Evolutionary conservation across 2,113 vertebrate species (phyloP), one percentile per base, ranked within the genome.

Genomic region (Leptobrachium ailaonicum): DNA sequence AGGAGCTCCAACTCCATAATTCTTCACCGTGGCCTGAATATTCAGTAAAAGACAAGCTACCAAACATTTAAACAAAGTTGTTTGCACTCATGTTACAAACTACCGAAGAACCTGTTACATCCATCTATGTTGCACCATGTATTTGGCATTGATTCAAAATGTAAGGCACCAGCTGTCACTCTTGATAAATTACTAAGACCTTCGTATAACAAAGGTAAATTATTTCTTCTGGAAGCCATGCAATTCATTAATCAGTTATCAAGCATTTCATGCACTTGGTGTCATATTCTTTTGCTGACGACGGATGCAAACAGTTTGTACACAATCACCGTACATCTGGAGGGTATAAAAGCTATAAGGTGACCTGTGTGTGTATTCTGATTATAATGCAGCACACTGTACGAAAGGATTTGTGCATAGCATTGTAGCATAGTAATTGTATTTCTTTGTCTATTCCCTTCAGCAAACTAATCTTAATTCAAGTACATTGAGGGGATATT

Each of bases 181-280:
- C 56, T 4, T 60, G 56, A 60, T 60, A 60, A 60, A 60, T 60
- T 60, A 60, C 56, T 60, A 60, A 60, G 56, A 60, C 56, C 56
- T 60, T 14, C 13, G 56, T 60, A 8, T 60, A 60, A 60, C 56
- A 60, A 60, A 60, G 56, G 56, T 60, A 60, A 60, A 60, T 60
- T 12, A 60, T 60, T 60, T 60, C 56, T 60, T 11, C 56, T 60
- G 56, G 10, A 60, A 60, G 56, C 2, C 10, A 60, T 60, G 4
- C 56, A 60, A 60, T 60, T 60, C 56, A 60, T 60, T 60, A 60
- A 60, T 60, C 56, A 60, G 56, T 60, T 60, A 60, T 60, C 56
- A 12, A 12, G 56, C 13, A 60, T 60, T 60, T 60, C 56, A 60
- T 60, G 56, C 56, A 60, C 56, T 60, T 60, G 56, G 56, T 13